Conservation (phyloP, 2,113 vertebrate species). For the Chloroceryle aenea region DNA sequence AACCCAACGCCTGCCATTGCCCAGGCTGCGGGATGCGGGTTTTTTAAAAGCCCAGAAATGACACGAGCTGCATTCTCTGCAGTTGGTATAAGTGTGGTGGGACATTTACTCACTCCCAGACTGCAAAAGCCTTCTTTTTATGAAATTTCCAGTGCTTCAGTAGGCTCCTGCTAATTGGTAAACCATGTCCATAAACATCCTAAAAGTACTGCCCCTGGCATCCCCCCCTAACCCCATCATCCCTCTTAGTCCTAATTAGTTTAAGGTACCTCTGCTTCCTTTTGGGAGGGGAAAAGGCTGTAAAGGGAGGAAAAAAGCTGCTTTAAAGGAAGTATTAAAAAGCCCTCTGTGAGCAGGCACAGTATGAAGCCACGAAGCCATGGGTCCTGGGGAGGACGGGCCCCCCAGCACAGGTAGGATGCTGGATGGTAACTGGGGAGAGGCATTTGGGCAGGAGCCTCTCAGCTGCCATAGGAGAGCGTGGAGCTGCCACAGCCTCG, state of each 20-base stretch:
- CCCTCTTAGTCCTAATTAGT: neutral
- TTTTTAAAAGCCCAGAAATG: neutral
- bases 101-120: neutral
- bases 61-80: neutral
- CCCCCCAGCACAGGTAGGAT: neutral
- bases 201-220: neutral
- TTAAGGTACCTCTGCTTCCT: neutral
- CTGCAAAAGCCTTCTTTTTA: neutral
- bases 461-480: neutral
- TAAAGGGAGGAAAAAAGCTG: neutral
- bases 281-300: neutral
- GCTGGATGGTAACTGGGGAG: neutral
- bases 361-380: neutral
- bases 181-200: neutral
- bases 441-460: neutral
- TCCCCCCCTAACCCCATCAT: neutral
- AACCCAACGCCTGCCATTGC: neutral
- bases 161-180: neutral
- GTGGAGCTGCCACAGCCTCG: neutral
- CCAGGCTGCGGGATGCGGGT: neutral
- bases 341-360: neutral
- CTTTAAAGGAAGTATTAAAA: constrained; percentile 34
- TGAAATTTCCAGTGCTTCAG: neutral
- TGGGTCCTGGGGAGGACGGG: neutral
- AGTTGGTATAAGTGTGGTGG: fast-evolving